phyloP scores from a whole-genome alignment of 2,888 invertebrate species.

The Phrixothrix hirtus region DNA sequence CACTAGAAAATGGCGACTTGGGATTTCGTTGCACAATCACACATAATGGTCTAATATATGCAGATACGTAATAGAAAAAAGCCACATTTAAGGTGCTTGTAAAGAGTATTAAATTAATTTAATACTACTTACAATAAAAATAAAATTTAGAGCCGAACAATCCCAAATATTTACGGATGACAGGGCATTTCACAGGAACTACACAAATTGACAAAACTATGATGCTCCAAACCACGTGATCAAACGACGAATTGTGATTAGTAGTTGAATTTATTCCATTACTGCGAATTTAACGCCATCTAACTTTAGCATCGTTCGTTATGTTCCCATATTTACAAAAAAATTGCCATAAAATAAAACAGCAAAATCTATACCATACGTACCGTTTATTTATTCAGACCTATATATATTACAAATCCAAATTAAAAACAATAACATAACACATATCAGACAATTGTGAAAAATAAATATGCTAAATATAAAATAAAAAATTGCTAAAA shows the following conservation, averaged over 20 bases:
- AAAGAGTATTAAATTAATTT: slow-evolving; percentile 20
- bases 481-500: too few species aligned
- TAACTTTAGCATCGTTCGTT: neutral
- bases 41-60: slow-evolving; percentile 6
- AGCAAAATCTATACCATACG: too few species aligned
- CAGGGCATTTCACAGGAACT: slow-evolving; percentile 45
- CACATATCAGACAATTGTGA: too few species aligned
- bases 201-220: slow-evolving; percentile 41
- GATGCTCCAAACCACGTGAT: slow-evolving; percentile 36
- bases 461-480: too few species aligned
- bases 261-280: slow-evolving; percentile 4
- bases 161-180: slow-evolving; percentile 40
- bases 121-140: slow-evolving; percentile 31
- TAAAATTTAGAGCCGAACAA: slow-evolving; percentile 30
- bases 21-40: slow-evolving; percentile 28
- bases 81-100: slow-evolving; percentile 4
- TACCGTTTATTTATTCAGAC: too few species aligned
- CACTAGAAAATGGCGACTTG: slow-evolving; percentile 28
- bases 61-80: slow-evolving; percentile 3
- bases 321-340: neutral
- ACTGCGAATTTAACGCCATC: neutral
- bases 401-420: too few species aligned
- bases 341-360: neutral
- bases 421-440: too few species aligned
- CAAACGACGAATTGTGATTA: slow-evolving; percentile 22